These are phyloP conservation scores for Stichopus horrens DNA, from an alignment of 53 echinoderm and acorn worm species.

Conservation along the genomic window DNA sequence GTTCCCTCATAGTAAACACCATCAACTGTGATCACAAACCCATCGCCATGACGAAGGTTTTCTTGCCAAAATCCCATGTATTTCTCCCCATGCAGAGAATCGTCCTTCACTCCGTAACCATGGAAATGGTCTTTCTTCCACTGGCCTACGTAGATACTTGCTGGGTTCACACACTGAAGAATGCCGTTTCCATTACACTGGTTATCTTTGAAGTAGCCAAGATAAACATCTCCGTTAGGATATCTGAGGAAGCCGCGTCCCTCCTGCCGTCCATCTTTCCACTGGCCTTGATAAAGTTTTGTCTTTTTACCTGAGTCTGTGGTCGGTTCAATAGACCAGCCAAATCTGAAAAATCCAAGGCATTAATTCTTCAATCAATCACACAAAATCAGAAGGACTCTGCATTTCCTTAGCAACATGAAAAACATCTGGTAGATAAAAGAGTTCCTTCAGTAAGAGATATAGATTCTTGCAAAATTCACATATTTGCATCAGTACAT, in stretches of 20 bases:
- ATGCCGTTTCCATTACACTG: slow-evolving; percentile 78
- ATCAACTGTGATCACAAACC: slow-evolving; percentile 87
- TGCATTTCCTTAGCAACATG: too few species aligned
- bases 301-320: slow-evolving; percentile 35
- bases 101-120: slow-evolving; percentile 92
- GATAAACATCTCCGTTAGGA: slow-evolving; percentile 86
- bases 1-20: slow-evolving; percentile 90
- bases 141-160: slow-evolving; percentile 81
- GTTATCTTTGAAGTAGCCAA: slow-evolving; percentile 75
- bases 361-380: neutral
- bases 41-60: slow-evolving; percentile 85
- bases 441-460: too few species aligned
- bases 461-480: too few species aligned
- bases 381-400: neutral
- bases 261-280: slow-evolving; percentile 84
- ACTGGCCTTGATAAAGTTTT: slow-evolving; percentile 87
- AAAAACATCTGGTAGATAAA: too few species aligned
- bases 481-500: too few species aligned
- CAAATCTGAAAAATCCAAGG: slow-evolving; percentile 9
- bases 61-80: slow-evolving; percentile 98
- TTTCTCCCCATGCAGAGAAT: slow-evolving; percentile 84
- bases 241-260: slow-evolving; percentile 84
- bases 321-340: slow-evolving; percentile 33
- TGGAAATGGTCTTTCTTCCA: slow-evolving; percentile 82
- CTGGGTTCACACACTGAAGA: slow-evolving; percentile 50